phyloP scores from a whole-genome alignment of 2,888 invertebrate species.

The Leptopilina syphax region DNA sequence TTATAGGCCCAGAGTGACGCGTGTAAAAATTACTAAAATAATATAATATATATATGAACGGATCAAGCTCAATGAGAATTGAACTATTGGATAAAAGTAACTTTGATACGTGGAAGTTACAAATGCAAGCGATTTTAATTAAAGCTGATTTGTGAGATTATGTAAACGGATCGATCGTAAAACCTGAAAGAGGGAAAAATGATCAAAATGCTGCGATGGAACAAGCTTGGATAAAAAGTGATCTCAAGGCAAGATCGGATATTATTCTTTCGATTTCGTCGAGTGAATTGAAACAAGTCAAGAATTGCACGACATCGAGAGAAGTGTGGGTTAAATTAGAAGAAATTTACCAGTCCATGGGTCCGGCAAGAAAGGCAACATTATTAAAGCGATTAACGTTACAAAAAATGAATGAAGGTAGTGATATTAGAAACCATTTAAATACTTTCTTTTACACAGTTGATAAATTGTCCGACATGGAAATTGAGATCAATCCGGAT shows the following conservation, averaged over 20 bases:
- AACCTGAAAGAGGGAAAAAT: not conserved
- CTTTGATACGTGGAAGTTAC: not conserved
- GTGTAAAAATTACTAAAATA: no score
- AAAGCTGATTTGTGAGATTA: not conserved
- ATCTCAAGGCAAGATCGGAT: not conserved
- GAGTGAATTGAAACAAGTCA: no score
- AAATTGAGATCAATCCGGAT: no score
- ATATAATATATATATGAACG: not conserved
- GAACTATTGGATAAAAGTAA: not conserved
- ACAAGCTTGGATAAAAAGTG: not conserved
- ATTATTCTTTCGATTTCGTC: no score
- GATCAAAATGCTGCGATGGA: not conserved
- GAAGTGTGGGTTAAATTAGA: no score
- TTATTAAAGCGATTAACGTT: not conserved
- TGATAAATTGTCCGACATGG: not conserved
- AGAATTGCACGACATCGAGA: no score
- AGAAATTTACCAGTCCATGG: no score
- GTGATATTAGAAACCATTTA: not conserved
- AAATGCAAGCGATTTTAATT: not conserved
- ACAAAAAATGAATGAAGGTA: not conserved
- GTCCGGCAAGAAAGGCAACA: not conserved
- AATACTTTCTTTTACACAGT: not conserved
- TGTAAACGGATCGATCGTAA: not conserved
- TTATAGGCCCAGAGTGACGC: no score
- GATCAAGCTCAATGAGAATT: not conserved